Evolutionary conservation across 2,888 invertebrate species (phyloP).

Genomic region (Dryadula phaetusa): DNA sequence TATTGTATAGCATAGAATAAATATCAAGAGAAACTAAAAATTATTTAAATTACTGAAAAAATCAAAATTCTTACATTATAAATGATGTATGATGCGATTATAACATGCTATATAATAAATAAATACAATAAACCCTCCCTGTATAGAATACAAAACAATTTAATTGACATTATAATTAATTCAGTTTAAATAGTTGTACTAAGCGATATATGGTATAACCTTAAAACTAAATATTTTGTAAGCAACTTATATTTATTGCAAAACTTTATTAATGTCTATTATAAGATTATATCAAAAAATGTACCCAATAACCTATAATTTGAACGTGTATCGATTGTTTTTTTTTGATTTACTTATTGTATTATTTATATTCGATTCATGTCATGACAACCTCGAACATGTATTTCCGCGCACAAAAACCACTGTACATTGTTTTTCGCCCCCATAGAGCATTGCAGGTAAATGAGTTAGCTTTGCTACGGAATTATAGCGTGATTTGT

Average conservation of each 20-base stretch:
- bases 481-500: constrained; percentile 74
- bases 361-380: constrained; percentile 5
- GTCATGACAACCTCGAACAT: constrained; percentile 36
- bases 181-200: background rate
- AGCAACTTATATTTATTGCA: constrained; percentile 10
- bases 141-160: background rate
- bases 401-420: constrained; percentile 47
- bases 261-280: constrained; percentile 13
- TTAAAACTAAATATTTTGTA: constrained; percentile 5
- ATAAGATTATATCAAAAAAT: background rate
- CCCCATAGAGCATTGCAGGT: constrained; percentile 59
- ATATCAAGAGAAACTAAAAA: background rate
- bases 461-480: constrained; percentile 79
- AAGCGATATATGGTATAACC: constrained; percentile 8
- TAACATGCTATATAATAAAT: background rate
- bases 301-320: background rate
- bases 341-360: background rate
- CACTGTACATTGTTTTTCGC: constrained; percentile 34
- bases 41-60: background rate
- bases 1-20: background rate
- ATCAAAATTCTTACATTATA: background rate
- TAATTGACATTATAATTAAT: background rate
- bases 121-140: background rate
- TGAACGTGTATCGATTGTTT: background rate
- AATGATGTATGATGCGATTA: no score